Base-by-base conservation (phyloP, 2,888 invertebrate species). In the Epinotia bilunana region DNA sequence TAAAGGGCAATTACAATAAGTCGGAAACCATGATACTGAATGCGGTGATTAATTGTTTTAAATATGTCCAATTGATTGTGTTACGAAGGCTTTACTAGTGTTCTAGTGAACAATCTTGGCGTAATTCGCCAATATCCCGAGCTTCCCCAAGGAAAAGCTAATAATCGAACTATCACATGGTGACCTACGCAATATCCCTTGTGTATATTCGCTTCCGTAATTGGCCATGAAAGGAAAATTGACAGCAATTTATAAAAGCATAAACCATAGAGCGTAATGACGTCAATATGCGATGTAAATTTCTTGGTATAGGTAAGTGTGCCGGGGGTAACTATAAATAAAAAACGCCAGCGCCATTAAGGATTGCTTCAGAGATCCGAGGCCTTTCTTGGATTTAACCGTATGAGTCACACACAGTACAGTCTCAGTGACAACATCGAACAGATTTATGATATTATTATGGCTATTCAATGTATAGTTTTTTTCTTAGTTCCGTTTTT, bases 141-240 rank as follows among this genome's bases (percentile, higher is more conserved):
- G n/a, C 64, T 69, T 73, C 79, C 77, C 77, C 23, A 20, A 80
- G 79, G 80, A 73, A 53, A 64, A 75, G 39, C 61, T 61, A n/a
- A 68, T 69, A 72, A 75, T 75, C 71, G 61, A 74, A 72, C 76
- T 70, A 63, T 67, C 68, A 72, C 39, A 18, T 74, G 43, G 46
- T 68, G 70, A 67, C 62, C 73, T 71, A 74, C 72, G 62, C 72
- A 67, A 71, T 78, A 78, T 82, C 85, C 83, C 84, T 75, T 73
- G 81, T 79, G 86, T 69, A 77, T 82, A 83, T 80, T 81, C 76
- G 74, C 81, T 80, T 78, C 80, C 81, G 78, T 80, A 78, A 82
- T 82, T 83, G 82, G 72, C 89, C 88, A 87, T 89, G 89, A 83
- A 82, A 83, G 77, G 70, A 73, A 78, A 77, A 70, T 71, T 76